Evolutionary conservation across 1,140 invertebrate genomes (phyloP).

Genomic region (Camponotus vicinus): DNA sequence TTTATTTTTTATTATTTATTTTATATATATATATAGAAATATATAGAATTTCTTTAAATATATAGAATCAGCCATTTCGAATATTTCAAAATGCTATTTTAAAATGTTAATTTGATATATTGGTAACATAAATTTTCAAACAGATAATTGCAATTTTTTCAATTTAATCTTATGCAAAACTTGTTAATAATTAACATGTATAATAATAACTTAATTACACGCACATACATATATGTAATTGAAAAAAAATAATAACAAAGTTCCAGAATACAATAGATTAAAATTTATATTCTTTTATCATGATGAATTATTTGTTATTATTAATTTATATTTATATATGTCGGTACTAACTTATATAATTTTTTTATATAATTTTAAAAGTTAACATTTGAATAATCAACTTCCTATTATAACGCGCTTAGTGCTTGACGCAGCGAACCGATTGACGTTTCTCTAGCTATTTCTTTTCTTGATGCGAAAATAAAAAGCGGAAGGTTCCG

Average conservation of each 20-base stretch:
- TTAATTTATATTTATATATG: constrained; percentile 1
- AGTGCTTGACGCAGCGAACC: constrained; percentile 9
- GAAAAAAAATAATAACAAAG: not conserved
- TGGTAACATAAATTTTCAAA: not conserved
- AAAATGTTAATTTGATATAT: constrained; percentile 27
- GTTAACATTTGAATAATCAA: constrained; percentile 5
- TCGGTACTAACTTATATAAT: not conserved
- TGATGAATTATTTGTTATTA: not conserved
- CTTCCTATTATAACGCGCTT: not conserved
- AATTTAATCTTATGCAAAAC: constrained; percentile 2
- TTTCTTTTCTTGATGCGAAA: constrained; percentile 22
- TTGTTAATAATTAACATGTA: not conserved
- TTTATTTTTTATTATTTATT: not conserved
- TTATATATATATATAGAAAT: not conserved
- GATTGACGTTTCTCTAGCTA: constrained; percentile 38
- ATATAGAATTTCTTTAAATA: too few relatives aligned
- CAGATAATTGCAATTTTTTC: not conserved
- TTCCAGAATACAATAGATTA: not conserved
- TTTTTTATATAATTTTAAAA: not conserved
- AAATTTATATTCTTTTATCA: not conserved
- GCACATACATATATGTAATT: too few relatives aligned
- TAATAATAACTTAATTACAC: not conserved
- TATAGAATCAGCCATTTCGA: not conserved
- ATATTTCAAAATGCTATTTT: not conserved
- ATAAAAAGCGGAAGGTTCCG: constrained; percentile 42